Evolutionary conservation across 2,797 vertebrate genomes (phyloP).

Genomic region (Sebastes iracundus): DNA sequence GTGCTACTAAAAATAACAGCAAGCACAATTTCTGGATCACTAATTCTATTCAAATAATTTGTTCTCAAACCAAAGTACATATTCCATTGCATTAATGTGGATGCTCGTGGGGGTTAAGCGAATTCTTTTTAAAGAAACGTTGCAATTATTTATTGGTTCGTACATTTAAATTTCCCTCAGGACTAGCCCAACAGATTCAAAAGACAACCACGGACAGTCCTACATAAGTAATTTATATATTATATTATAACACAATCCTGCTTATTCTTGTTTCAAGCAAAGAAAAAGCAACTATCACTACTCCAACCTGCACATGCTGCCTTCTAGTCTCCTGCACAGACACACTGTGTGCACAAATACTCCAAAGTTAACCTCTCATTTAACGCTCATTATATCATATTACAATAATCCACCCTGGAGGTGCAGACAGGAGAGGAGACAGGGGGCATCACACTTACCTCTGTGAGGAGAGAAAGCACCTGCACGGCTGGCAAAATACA

Average conservation of each 20-base stretch:
- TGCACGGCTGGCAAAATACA: conserved; percentile 71
- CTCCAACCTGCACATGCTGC: conserved; percentile 36
- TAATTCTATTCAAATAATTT: conserved; percentile 24
- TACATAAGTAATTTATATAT: background rate
- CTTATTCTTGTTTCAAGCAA: background rate
- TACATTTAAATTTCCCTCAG: conserved; percentile 20
- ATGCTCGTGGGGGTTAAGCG: background rate
- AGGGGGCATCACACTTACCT: conserved; percentile 76
- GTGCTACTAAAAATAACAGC: conserved; percentile 6
- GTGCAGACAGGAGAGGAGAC: conserved; percentile 27
- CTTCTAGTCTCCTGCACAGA: background rate
- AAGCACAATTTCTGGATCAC: background rate
- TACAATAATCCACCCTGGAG: background rate
- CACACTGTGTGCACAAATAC: background rate
- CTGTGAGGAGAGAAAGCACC: conserved; percentile 68
- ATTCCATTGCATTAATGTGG: conserved; percentile 3
- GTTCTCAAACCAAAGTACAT: conserved; percentile 12
- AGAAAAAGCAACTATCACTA: background rate
- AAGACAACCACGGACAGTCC: background rate
- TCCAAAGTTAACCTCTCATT: background rate
- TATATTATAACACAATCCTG: background rate
- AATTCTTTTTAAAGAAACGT: conserved; percentile 29
- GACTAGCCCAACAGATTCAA: conserved; percentile 9
- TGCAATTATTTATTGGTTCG: conserved; percentile 27
- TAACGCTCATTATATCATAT: background rate